Evolutionary conservation across 2,888 invertebrate species (phyloP).

Genomic region (Pammene aurita): DNA sequence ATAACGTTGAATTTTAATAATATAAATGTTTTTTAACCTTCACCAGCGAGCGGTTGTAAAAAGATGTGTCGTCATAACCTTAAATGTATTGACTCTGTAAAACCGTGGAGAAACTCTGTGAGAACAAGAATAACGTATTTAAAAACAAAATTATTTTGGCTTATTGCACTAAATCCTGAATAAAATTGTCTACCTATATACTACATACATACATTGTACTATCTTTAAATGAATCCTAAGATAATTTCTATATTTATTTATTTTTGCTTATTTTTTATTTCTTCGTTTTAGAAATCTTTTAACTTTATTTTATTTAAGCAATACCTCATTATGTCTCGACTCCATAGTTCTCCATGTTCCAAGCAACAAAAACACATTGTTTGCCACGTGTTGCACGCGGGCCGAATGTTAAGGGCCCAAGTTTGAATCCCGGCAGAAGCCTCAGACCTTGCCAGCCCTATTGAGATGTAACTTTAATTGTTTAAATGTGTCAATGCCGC

Average conservation of each 20-base stretch:
- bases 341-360: constrained; percentile 55
- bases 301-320: not conserved
- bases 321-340: constrained; percentile 38
- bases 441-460: constrained; percentile 47
- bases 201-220: too few relatives aligned
- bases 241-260: too few relatives aligned
- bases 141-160: too few relatives aligned
- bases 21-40: not conserved
- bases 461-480: constrained; percentile 43
- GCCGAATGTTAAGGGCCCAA: constrained; percentile 69
- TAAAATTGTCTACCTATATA: too few relatives aligned
- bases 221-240: too few relatives aligned
- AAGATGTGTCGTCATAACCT: not conserved
- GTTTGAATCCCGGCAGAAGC: constrained; percentile 58
- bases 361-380: constrained; percentile 79
- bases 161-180: too few relatives aligned
- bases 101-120: not conserved
- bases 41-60: not conserved
- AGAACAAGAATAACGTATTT: not conserved
- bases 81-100: not conserved
- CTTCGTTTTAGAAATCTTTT: too few relatives aligned
- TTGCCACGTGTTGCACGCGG: constrained; percentile 77
- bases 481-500: constrained; percentile 42
- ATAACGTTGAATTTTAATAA: not conserved
- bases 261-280: too few relatives aligned